phyloP scores from a whole-genome alignment of 2,888 invertebrate genomes.

The Erebia ligea region DNA sequence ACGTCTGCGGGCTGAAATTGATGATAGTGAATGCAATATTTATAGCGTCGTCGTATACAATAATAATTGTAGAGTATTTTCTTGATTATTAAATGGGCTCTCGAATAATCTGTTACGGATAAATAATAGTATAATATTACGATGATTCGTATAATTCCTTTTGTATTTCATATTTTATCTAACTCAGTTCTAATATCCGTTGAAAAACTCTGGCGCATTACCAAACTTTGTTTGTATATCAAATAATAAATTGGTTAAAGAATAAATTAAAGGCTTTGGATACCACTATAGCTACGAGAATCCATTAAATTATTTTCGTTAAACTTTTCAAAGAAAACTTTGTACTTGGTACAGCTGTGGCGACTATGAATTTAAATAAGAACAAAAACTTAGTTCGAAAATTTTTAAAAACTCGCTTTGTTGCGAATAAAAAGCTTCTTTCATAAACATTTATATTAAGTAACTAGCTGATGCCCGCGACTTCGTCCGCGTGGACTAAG shows the following conservation, averaged over 20 bases:
- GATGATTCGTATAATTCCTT: too few species aligned
- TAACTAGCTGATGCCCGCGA: too few species aligned
- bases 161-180: too few species aligned
- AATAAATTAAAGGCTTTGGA: background rate
- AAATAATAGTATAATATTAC: too few species aligned
- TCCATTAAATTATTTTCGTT: background rate
- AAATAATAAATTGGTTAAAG: background rate
- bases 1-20: too few species aligned
- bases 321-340: background rate
- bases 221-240: conserved; percentile 1
- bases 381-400: background rate
- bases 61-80: too few species aligned
- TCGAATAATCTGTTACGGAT: too few species aligned
- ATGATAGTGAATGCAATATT: too few species aligned
- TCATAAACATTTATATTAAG: too few species aligned
- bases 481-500: too few species aligned
- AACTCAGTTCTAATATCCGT: background rate
- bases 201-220: background rate
- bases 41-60: too few species aligned
- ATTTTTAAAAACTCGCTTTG: background rate
- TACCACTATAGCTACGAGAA: background rate
- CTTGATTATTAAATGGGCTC: too few species aligned
- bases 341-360: background rate
- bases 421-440: background rate
- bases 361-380: background rate